These are phyloP conservation scores for Chroicocephalus ridibundus DNA, from an alignment of 2,113 vertebrate species.

Conservation along the genomic window DNA sequence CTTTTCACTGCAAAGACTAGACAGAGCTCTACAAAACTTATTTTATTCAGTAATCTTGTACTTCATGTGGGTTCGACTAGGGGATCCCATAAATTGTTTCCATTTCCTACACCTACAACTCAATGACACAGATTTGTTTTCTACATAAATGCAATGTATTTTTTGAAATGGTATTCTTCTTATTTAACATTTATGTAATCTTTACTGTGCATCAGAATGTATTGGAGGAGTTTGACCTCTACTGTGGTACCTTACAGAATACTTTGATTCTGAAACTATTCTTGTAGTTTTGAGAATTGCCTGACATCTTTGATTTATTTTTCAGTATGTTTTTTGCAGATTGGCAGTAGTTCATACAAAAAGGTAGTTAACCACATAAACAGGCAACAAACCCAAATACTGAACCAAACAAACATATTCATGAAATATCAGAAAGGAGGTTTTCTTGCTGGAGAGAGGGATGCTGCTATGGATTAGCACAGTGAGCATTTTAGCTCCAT, in stretches of 20 bases:
- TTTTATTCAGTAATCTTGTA: neutral
- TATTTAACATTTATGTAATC: conserved; percentile 28
- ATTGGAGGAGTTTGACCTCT: neutral
- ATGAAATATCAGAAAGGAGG: neutral
- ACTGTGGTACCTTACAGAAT: neutral
- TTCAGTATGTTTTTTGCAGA: neutral
- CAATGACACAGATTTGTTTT: neutral
- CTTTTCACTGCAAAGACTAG: neutral
- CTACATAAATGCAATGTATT: neutral
- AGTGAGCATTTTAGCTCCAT: neutral
- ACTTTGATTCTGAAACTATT: neutral
- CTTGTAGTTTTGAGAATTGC: neutral
- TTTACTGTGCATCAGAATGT: neutral
- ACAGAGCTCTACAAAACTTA: neutral
- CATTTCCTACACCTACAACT: neutral
- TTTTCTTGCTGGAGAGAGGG: neutral
- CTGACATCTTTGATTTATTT: neutral
- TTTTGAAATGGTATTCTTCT: conserved; percentile 10
- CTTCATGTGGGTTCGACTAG: neutral
- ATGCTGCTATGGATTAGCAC: neutral
- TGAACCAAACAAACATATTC: neutral
- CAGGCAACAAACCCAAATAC: neutral
- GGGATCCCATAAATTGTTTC: conserved; percentile 2
- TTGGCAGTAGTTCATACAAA: neutral
- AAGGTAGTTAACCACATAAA: neutral